Conservation (phyloP, 1,140 invertebrate species). For the Bombus haemorrhoidalis region DNA sequence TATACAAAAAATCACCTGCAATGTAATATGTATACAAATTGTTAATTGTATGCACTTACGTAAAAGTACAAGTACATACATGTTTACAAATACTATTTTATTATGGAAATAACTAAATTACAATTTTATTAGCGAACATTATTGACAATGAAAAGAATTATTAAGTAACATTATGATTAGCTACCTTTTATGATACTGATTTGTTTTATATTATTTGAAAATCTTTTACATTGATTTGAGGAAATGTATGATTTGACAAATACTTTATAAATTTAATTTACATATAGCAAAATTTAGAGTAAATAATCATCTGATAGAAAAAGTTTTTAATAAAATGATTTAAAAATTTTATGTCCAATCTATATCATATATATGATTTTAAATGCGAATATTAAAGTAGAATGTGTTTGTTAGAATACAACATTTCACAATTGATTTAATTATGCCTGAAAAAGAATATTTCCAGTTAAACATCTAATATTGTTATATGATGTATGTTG, state of each 20-base stretch:
- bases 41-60: constrained; percentile 14
- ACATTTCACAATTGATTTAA: constrained; percentile 14
- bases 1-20: constrained; percentile 45
- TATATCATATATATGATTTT: not conserved
- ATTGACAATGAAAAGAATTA: constrained; percentile 31
- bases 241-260: constrained; percentile 28
- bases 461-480: constrained; percentile 34
- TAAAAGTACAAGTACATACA: constrained; percentile 34
- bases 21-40: constrained; percentile 17
- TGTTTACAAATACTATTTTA: constrained; percentile 42
- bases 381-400: not conserved
- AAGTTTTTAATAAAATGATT: not conserved
- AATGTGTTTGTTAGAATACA: not conserved
- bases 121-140: constrained; percentile 15
- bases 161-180: constrained; percentile 45
- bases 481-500: constrained; percentile 30
- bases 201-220: constrained; percentile 10
- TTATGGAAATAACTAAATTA: constrained; percentile 28
- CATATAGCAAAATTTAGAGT: not conserved
- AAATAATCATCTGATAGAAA: not conserved
- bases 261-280: constrained; percentile 14
- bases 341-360: not conserved
- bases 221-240: constrained; percentile 35
- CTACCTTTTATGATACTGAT: constrained; percentile 40
- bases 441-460: constrained; percentile 7